Percentiles rank a stretch among this genome's conserved stretches.
phyloP scores from a whole-genome alignment of 2,888 invertebrate genomes.

The Auanema freiburgensis region DNA sequence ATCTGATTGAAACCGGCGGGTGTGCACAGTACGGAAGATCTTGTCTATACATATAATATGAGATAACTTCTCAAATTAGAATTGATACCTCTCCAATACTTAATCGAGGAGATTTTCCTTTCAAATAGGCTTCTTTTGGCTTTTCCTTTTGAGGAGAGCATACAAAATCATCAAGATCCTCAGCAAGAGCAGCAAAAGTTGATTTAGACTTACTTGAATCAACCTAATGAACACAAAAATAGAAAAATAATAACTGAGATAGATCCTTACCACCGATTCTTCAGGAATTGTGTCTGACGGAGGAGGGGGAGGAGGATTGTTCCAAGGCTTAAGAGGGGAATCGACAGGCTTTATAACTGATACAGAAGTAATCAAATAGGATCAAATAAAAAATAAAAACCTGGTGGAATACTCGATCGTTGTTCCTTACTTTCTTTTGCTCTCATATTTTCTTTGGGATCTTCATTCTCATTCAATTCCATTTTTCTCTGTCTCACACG shows the following conservation, averaged over 20 bases:
- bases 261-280: background rate
- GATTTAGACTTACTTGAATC: slow-evolving; percentile 6
- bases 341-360: too few relatives aligned
- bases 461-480: slow-evolving; percentile 26
- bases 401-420: too few relatives aligned
- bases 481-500: slow-evolving; percentile 31
- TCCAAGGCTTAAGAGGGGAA: too few relatives aligned
- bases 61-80: too few relatives aligned
- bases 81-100: slow-evolving; percentile 44
- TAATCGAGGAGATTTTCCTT: slow-evolving; percentile 41
- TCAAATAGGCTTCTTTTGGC: slow-evolving; percentile 44
- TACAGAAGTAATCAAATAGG: too few relatives aligned
- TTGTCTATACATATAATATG: slow-evolving; percentile 20
- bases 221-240: background rate
- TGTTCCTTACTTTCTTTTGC: background rate
- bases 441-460: slow-evolving; percentile 28
- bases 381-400: too few relatives aligned
- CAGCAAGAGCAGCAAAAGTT: slow-evolving; percentile 16
- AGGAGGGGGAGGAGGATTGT: too few relatives aligned
- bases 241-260: background rate
- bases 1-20: slow-evolving; percentile 24
- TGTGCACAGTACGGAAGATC: slow-evolving; percentile 36
- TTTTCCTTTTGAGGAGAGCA: slow-evolving; percentile 21
- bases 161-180: slow-evolving; percentile 22
- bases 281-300: too few relatives aligned